Evolutionary conservation across 1,140 invertebrate species (phyloP).

Genomic region (Anastrepha obliqua): DNA sequence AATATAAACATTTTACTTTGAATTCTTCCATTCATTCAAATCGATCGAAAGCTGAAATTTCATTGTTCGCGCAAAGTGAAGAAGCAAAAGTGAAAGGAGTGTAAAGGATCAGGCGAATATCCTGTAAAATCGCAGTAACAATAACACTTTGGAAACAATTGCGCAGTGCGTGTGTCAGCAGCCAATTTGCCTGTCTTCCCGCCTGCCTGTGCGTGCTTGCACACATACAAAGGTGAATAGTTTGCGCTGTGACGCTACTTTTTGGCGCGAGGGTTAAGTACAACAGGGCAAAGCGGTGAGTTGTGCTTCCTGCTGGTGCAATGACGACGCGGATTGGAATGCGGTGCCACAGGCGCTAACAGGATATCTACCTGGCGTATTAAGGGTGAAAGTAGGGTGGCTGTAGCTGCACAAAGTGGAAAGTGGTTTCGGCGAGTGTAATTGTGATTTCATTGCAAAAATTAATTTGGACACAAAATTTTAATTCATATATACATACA

Average conservation of each 20-base stretch:
- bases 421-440: not conserved
- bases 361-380: not conserved
- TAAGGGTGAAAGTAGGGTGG: not conserved
- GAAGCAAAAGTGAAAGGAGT: slow-evolving; percentile 34
- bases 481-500: too few species aligned
- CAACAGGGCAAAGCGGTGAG: not conserved
- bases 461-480: too few species aligned
- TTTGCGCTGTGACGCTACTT: slow-evolving; percentile 27
- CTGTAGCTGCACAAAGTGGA: not conserved
- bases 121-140: slow-evolving; percentile 12
- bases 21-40: slow-evolving; percentile 17
- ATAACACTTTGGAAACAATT: slow-evolving; percentile 25
- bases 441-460: not conserved
- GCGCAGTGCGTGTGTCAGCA: slow-evolving; percentile 37
- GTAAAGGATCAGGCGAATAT: slow-evolving; percentile 6
- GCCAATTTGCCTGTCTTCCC: not conserved
- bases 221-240: not conserved
- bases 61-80: slow-evolving; percentile 37
- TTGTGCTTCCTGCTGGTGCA: slow-evolving; percentile 3
- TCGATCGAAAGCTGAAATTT: slow-evolving; percentile 41
- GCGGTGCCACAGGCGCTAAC: not conserved
- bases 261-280: slow-evolving; percentile 45
- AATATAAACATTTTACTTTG: slow-evolving; percentile 27
- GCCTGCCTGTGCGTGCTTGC: not conserved
- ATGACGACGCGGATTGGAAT: slow-evolving; percentile 33